Conservation (phyloP, 2,888 invertebrate genomes). For the Spicauda simplicius region DNA sequence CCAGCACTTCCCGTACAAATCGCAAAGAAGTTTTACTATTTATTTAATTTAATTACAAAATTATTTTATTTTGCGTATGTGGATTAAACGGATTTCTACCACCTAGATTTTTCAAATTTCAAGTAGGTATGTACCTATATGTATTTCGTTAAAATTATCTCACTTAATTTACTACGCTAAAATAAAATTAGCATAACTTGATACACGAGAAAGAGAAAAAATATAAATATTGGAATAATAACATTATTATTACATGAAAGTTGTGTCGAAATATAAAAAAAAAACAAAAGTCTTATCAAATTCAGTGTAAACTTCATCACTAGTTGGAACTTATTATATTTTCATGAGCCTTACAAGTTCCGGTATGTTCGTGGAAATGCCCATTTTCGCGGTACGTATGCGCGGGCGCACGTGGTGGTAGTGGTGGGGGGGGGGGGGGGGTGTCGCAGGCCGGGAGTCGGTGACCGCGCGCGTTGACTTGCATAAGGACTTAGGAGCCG, state of each 20-base stretch:
- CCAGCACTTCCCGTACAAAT: slow-evolving; percentile 50
- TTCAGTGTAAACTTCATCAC: neutral
- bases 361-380: slow-evolving; percentile 77
- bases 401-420: slow-evolving; percentile 57
- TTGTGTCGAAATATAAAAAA: neutral
- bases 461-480: slow-evolving; percentile 76
- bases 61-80: neutral
- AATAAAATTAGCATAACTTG: no score
- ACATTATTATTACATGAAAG: neutral
- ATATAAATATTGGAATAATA: neutral
- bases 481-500: slow-evolving; percentile 64
- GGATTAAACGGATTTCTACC: no score
- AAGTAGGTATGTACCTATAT: no score
- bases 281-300: no score
- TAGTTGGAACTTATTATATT: slow-evolving; percentile 45
- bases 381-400: slow-evolving; percentile 74
- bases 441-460: slow-evolving; percentile 61
- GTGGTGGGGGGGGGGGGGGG: slow-evolving; percentile 45
- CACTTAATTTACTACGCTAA: no score
- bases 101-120: no score
- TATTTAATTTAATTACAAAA: neutral
- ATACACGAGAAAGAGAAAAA: no score
- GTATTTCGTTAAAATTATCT: no score
- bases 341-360: slow-evolving; percentile 59
- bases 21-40: neutral